These are phyloP conservation scores for Hypocryptadius cinnamomeus DNA, from an alignment of 2,113 vertebrate species.

Conservation along the genomic window DNA sequence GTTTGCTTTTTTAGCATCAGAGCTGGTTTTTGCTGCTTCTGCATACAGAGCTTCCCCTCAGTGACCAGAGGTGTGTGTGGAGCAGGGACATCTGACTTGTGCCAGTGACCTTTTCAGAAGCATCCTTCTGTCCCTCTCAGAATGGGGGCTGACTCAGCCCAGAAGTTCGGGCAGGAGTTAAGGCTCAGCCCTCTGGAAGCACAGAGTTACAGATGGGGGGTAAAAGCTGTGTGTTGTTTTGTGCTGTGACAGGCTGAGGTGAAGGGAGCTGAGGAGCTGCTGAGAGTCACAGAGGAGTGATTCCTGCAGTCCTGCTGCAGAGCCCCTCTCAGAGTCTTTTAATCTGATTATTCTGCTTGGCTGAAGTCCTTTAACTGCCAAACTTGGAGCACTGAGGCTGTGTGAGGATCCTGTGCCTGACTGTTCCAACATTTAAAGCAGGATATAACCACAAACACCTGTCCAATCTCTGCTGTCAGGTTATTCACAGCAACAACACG, in stretches of 20 bases:
- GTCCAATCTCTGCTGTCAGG: not conserved
- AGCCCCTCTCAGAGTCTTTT: not conserved
- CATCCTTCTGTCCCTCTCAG: not conserved
- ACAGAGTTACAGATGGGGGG: not conserved
- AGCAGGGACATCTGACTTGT: not conserved
- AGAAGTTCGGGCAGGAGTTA: not conserved
- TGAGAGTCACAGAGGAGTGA: not conserved
- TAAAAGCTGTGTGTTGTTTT: not conserved
- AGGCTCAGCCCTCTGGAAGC: not conserved
- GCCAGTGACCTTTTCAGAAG: not conserved
- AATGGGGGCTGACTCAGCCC: not conserved
- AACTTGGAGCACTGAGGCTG: not conserved
- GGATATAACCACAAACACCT: not conserved
- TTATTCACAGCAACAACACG: not conserved
- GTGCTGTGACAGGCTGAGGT: not conserved
- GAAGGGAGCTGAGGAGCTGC: not conserved
- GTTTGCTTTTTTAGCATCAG: not conserved
- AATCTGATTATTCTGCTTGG: not conserved
- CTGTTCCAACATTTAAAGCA: not conserved
- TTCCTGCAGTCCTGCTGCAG: not conserved
- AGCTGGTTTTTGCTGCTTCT: not conserved
- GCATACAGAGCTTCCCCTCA: not conserved
- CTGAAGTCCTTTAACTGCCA: not conserved
- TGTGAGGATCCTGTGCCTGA: not conserved
- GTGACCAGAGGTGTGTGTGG: not conserved